Percentiles rank a stretch among this genome's conserved stretches.
Conservation (phyloP, 1,140 invertebrate genomes). For the Meloidogyne floridensis region DNA sequence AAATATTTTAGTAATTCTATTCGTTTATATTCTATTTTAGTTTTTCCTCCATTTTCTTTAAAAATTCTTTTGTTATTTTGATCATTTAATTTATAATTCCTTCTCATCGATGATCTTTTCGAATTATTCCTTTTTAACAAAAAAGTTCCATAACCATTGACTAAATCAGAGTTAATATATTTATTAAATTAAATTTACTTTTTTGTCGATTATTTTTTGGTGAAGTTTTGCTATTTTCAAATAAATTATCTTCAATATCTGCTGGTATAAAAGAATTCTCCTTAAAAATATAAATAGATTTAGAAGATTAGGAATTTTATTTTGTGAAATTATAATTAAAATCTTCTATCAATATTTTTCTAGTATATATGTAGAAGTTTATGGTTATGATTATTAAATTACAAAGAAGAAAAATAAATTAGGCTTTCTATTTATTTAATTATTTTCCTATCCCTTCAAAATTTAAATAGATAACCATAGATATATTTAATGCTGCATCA, state of each 20-base stretch:
- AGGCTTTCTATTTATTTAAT: no score
- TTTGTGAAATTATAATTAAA: no score
- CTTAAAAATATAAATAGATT: not conserved
- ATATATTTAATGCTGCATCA: not conserved
- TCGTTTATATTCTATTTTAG: not conserved
- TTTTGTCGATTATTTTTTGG: not conserved
- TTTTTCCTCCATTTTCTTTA: not conserved
- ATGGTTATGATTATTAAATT: no score
- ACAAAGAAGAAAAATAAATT: no score
- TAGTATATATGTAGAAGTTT: no score
- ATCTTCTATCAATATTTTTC: no score
- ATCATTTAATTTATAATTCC: conserved; percentile 11
- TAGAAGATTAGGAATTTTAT: no score
- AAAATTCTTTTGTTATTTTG: not conserved
- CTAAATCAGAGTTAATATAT: not conserved
- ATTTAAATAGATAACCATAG: not conserved
- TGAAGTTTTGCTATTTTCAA: no score
- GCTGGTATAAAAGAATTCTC: not conserved
- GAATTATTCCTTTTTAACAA: not conserved
- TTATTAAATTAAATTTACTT: not conserved
- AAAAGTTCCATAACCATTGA: not conserved
- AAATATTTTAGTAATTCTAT: not conserved
- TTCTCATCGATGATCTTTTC: not conserved
- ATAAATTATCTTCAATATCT: not conserved
- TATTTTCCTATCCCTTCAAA: no score